phyloP scores from a whole-genome alignment of 2,113 vertebrate genomes.

The Oreocharis arfaki region DNA sequence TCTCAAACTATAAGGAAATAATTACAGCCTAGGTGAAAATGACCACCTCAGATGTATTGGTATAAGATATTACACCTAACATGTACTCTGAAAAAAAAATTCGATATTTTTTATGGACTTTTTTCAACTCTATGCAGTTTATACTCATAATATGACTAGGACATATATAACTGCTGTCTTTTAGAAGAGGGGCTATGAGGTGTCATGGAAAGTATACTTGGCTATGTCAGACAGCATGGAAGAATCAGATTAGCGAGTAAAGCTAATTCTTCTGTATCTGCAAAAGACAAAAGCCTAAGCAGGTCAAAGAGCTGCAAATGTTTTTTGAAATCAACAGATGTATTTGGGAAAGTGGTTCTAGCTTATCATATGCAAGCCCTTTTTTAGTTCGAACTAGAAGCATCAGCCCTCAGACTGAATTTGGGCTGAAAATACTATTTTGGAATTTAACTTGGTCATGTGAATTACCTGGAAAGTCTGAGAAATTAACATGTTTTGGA shows the following conservation, averaged over 20 bases:
- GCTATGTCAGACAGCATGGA: neutral
- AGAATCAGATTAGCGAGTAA: neutral
- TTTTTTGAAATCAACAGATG: neutral
- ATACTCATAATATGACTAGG: neutral
- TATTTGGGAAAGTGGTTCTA: neutral
- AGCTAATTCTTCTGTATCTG: neutral
- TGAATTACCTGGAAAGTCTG: neutral
- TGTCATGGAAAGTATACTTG: neutral
- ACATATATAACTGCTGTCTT: neutral
- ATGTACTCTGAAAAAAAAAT: neutral
- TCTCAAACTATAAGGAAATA: neutral
- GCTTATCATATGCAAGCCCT: neutral
- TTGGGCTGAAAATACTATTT: neutral
- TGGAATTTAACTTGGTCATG: neutral
- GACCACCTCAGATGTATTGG: neutral
- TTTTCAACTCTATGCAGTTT: neutral
- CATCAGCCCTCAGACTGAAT: neutral
- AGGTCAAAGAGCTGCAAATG: neutral
- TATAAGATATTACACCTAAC: neutral
- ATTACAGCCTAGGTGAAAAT: constrained; percentile 11
- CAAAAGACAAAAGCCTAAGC: neutral
- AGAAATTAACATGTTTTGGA: neutral
- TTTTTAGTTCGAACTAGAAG: neutral
- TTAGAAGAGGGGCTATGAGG: neutral
- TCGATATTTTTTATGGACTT: neutral